Evolutionary conservation across 2,888 invertebrate species (phyloP), one percentile per base, ranked within the genome.

Genomic region (Calliphora vomitoria): DNA sequence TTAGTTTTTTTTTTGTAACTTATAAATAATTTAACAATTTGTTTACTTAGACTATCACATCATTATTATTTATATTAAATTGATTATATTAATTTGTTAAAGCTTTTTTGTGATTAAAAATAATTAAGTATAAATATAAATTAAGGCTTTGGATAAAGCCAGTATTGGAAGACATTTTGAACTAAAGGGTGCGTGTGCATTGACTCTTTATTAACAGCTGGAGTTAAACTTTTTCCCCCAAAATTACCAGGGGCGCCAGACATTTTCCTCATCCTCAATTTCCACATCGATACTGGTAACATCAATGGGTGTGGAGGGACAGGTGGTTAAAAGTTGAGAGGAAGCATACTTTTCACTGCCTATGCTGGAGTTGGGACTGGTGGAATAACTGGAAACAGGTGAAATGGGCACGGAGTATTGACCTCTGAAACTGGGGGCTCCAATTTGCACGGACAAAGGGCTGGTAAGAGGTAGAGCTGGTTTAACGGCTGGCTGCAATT

Each of bases 191-290:
- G 81, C 58, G 68, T 81, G 72, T 84, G 81, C 58, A 35, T 25
- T 58, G 58, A 13, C n/a, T 71, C 18, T 35, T 58, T 66, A 5
- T 20, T 13, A 50, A 5, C 6, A 20, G 50, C 35, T 53, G 25
- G 35, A 35, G 6, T 35, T 35, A 35, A 31, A 2, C 8, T 8
- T 11, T 11, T 31, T 0, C 0, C 10, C 3, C n/a, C 41, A 5
- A n/a, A 18, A 80, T 88, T 90, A 93, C 93, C 93, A 93, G 72
- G 93, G 93, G 11, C 93, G 92, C 93, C 93, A 93, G 35, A 93
- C 93, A 86, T 92, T 92, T 64, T 91, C 91, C 55, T 90, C 89
- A 53, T 88, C 88, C 50, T 89, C 89, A 83, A 78, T 86, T 8
- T 89, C 89, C 0, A 53, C 82, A 50, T 88, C 88, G n/a, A 88